Base-by-base conservation (phyloP, 1,140 invertebrate genomes). In the Ceratina japonica region DNA sequence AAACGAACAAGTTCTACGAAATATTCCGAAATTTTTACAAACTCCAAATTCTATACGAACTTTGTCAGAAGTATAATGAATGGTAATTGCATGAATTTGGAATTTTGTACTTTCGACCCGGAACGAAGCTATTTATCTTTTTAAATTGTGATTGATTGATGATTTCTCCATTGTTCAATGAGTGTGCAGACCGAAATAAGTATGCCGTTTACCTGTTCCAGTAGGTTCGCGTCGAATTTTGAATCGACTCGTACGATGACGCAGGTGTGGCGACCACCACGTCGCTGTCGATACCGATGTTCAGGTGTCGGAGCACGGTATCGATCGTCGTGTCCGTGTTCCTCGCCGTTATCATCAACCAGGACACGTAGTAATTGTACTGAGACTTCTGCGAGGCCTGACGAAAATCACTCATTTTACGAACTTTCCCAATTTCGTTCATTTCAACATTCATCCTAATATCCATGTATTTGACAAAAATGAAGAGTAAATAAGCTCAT, bases 271-370 rank as follows among this genome's bases (percentile, higher is more conserved):
- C 89, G 10, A 91, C 69, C 1, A 86, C 81, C 0, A 91, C 89
- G 15, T 91, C 90, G 27, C 89, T 90, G 16, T 91, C 89, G 44
- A 91, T 89, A 8, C 89, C 89, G 37, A 91, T 88, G 44, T 87
- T 85, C 58, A 90, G 63, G 71, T 90, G 84, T 18, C 85, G 68
- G 12, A 91, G 75, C 49, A 90, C 66, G 0, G 78, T 58, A 59
- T 91, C 87, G 31, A 89, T 83, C 12, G 82, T 73, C 1, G 82
- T 74, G 13, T 89, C 87, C 0, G 82, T 75, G 7, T 83, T 75
- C 58, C 83, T 85, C 31, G 77, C 80, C 0, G 85, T 88, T 44
- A 91, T 84, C 72, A 91, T 61, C 27, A 91, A 69, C 90, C 90
- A 91, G 0, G 90, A 91, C 3, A 90, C 78, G 54, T 90, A 90